These are phyloP conservation scores for Lycaena phlaeas DNA, from an alignment of 2,888 invertebrate genomes.

Conservation along the genomic window DNA sequence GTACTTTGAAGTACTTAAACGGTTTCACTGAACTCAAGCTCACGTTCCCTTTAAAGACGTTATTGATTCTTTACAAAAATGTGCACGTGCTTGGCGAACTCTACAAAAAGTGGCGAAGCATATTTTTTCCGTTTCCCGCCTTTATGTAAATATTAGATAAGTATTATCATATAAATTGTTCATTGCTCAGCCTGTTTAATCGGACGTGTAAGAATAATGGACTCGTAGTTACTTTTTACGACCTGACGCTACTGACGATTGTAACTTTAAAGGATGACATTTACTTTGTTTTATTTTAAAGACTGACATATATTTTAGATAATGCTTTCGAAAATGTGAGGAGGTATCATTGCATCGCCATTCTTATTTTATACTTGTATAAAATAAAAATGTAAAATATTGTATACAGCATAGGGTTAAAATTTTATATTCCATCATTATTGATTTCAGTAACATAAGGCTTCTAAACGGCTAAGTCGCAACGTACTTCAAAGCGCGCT, in stretches of 20 bases:
- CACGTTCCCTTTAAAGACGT: conserved; percentile 1
- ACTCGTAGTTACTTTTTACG: conserved; percentile 50
- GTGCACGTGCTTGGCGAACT: background rate
- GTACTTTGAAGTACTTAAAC: conserved; percentile 4
- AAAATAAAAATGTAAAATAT: too few relatives aligned
- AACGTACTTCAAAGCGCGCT: conserved; percentile 16
- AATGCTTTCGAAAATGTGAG: too few relatives aligned
- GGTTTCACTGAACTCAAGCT: conserved; percentile 3
- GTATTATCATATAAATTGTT: conserved; percentile 55
- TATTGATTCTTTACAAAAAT: conserved; percentile 1
- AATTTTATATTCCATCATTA: background rate
- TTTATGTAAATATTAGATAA: conserved; percentile 23
- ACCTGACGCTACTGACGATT: conserved; percentile 20
- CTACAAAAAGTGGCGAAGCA: conserved; percentile 7
- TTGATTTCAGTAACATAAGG: conserved; percentile 6
- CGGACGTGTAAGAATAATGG: conserved; percentile 45
- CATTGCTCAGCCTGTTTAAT: conserved; percentile 49
- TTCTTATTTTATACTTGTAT: too few relatives aligned
- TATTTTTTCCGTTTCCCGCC: conserved; percentile 13
- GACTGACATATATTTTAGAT: background rate
- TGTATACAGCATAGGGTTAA: too few relatives aligned
- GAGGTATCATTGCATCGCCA: too few relatives aligned
- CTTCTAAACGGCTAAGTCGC: conserved; percentile 6
- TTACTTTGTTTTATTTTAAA: background rate
- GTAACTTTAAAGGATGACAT: too few relatives aligned